Evolutionary conservation across 2,888 invertebrate genomes (phyloP).

Genomic region (Tetanocera ferruginea): DNA sequence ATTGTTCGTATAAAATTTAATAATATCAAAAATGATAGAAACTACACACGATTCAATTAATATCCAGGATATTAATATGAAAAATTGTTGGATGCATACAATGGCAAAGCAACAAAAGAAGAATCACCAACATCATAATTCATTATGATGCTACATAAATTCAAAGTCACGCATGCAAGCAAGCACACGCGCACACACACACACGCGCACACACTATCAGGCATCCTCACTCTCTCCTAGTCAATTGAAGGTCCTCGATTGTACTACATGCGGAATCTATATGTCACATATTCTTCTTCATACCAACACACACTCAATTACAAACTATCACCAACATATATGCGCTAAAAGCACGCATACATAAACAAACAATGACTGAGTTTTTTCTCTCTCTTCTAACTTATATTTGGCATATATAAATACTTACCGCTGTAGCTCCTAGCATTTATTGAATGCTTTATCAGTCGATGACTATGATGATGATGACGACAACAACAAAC

Average conservation of each 20-base stretch:
- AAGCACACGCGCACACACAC: background rate
- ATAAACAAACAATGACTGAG: background rate
- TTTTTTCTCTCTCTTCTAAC: background rate
- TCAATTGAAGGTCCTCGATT: background rate
- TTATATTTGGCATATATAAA: background rate
- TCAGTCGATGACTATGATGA: background rate
- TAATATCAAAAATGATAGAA: background rate
- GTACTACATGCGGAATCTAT: background rate
- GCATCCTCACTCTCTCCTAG: background rate
- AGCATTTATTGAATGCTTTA: constrained; percentile 15
- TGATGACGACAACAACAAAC: background rate
- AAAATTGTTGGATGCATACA: background rate
- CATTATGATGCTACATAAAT: constrained; percentile 7
- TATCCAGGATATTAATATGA: background rate
- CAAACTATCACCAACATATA: background rate
- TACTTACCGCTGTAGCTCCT: background rate
- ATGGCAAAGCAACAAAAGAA: background rate
- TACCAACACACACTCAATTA: background rate
- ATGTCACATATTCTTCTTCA: background rate
- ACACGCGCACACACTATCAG: background rate
- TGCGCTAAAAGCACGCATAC: background rate
- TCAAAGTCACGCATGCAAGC: constrained; percentile 16
- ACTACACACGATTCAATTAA: background rate
- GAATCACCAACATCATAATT: constrained; percentile 13
- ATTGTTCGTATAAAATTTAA: background rate